Base-by-base conservation (phyloP, 1,140 invertebrate species). In the Neodiprion pinetum region DNA sequence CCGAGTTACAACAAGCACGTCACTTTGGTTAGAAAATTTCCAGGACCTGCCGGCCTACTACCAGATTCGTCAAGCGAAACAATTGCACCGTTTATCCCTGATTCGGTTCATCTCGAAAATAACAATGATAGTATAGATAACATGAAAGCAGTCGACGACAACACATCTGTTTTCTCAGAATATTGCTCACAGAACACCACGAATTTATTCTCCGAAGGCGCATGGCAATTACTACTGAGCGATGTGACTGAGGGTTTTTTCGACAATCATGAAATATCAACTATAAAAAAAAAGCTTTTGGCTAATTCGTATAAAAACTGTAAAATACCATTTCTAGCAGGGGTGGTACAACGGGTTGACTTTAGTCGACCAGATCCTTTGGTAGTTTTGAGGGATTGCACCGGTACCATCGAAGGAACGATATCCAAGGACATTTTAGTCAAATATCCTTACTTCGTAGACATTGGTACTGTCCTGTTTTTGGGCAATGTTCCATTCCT, bases 11-110 rank as follows among this genome's bases (percentile, higher is more conserved):
- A 70, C 4, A 40, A 61, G n/a, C 53, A 5, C 9, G 53, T 71
- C 4, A 67, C 82, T 70, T 11, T 87, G 9, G 68, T 83, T 7
- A 80, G 88, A 78, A 83, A 85, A 78, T 88, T 89, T 79, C 86
- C 88, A 40, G 87, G 88, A 12, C 87, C 88, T 72, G 88, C 87
- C 66, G 88, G 87, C n/a, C 72, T 89, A 28, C 71, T 89, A 48
- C 80, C 81, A 7, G 82, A 84, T 48, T 72, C 65, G 76, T 76
- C 21, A 65, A 78, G 76, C 68, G 71, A 53, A 68, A 72, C 49
- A 40, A 48, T 68, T 49, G 12, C 66, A 70, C 12, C 48, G 12
- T 9, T 50, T 11, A 61, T 12, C 3, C 7, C n/a, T 12, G n/a
- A 61, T 61, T 61, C 53, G 4, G 75, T 77, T 9, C 71, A 75